phyloP scores from a whole-genome alignment of 1,140 invertebrate genomes.

The Babylonia areolata region DNA sequence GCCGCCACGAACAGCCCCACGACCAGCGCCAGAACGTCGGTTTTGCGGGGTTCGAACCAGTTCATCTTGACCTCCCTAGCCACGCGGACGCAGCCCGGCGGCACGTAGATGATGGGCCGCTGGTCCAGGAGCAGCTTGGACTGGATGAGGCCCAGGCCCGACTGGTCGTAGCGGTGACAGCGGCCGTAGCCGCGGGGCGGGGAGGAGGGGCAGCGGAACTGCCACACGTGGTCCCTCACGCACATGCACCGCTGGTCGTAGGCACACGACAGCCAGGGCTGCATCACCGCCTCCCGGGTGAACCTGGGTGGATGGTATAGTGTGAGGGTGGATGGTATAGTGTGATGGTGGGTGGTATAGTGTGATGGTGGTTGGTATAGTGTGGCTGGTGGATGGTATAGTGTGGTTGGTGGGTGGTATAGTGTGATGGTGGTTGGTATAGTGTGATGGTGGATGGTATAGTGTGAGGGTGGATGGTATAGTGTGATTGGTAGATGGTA shows the following conservation, averaged over 20 bases:
- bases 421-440: no score
- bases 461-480: no score
- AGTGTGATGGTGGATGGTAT: no score
- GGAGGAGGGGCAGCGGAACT: neutral
- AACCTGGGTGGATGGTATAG: neutral
- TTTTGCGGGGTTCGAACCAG: slow-evolving; percentile 23
- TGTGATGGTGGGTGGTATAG: no score
- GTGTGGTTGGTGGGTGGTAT: no score
- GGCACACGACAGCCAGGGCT: slow-evolving; percentile 9
- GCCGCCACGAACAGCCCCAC: neutral
- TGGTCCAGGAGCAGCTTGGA: slow-evolving; percentile 11
- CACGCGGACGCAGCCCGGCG: neutral
- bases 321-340: no score
- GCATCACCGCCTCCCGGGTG: neutral
- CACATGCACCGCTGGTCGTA: neutral
- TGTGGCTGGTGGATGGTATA: no score
- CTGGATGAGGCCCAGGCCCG: slow-evolving; percentile 1
- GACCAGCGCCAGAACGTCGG: neutral
- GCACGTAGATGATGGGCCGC: neutral
- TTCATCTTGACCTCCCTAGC: neutral
- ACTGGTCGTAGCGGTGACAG: slow-evolving; percentile 26
- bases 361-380: no score
- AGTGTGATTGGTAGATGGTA: no score
- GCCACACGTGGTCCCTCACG: neutral
- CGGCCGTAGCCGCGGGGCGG: slow-evolving; percentile 5